Conservation (phyloP, 2,113 vertebrate genomes). For the Alethe castanea region DNA sequence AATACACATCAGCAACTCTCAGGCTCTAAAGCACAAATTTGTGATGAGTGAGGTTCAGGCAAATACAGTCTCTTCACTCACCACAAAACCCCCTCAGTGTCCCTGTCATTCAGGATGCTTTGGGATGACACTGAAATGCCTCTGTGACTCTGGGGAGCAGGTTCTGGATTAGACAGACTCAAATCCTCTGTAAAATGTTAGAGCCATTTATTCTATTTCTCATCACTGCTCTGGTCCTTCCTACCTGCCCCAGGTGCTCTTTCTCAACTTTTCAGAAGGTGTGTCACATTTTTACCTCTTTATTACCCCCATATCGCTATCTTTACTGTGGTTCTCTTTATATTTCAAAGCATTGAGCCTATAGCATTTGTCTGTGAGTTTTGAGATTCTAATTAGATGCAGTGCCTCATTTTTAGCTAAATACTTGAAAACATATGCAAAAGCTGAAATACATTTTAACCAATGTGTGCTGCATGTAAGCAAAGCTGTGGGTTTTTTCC, state of each 20-base stretch:
- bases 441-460: neutral
- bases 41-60: neutral
- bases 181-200: neutral
- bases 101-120: neutral
- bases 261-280: neutral
- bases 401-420: neutral
- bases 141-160: neutral
- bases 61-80: neutral
- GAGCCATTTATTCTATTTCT: neutral
- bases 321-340: neutral
- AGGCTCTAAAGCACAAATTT: neutral
- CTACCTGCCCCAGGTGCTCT: neutral
- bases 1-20: neutral
- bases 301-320: neutral
- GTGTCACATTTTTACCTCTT: neutral
- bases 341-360: neutral
- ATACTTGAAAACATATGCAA: neutral
- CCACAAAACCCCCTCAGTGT: too few relatives aligned
- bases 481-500: neutral
- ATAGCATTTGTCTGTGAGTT: neutral
- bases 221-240: neutral
- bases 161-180: neutral
- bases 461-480: neutral
- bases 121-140: neutral
- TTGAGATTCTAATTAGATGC: neutral